Evolutionary conservation across 2,113 vertebrate genomes (phyloP).

Genomic region (Oplegnathus fasciatus): DNA sequence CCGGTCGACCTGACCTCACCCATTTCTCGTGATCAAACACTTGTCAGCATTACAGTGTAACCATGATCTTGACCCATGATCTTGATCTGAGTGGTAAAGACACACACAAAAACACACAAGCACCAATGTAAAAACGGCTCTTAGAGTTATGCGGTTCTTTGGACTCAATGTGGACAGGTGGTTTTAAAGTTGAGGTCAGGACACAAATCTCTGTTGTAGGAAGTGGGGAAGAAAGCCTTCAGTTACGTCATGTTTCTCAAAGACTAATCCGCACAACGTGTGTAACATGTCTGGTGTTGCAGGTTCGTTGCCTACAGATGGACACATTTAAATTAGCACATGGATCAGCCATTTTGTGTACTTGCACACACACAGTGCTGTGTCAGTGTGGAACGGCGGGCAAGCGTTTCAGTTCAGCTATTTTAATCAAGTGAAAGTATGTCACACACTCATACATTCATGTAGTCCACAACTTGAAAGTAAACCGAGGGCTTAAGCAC

Average conservation of each 20-base stretch:
- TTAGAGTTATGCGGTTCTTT: not conserved
- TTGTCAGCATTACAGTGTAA: not conserved
- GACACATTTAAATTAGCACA: not conserved
- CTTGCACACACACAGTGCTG: not conserved
- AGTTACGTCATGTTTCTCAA: not conserved
- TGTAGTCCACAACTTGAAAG: not conserved
- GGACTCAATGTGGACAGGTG: not conserved
- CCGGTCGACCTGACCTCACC: not conserved
- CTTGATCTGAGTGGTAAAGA: not conserved
- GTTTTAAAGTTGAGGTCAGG: not conserved
- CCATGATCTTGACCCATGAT: not conserved
- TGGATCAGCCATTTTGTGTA: not conserved
- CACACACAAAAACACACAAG: not conserved
- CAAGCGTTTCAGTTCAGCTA: not conserved
- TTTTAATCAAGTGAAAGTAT: slow-evolving; percentile 11
- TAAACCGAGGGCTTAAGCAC: not conserved
- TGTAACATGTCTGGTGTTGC: not conserved
- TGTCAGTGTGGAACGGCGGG: not conserved
- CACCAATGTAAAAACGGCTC: not conserved
- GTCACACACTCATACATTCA: not conserved
- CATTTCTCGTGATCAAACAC: not conserved
- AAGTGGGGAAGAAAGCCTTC: not conserved
- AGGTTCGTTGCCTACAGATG: slow-evolving; percentile 6
- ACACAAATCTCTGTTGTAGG: not conserved
- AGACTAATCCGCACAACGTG: not conserved